phyloP scores from a whole-genome alignment of 2,113 vertebrate species.

The Nannobrachium achirus region DNA sequence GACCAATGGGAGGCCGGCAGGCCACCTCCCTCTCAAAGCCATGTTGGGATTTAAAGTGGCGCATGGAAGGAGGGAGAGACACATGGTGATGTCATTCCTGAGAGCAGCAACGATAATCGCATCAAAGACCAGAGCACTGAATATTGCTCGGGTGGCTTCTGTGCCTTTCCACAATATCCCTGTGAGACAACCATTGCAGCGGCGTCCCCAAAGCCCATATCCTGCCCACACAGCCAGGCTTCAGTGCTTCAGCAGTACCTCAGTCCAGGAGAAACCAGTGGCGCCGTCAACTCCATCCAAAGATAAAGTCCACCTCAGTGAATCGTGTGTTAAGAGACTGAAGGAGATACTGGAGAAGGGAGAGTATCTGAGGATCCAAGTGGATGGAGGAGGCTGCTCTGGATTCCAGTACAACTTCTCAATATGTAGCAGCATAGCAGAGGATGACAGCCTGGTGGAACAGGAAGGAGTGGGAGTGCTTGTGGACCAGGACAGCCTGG shows the following conservation, averaged over 20 bases:
- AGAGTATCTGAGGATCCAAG: constrained; percentile 86
- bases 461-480: constrained; percentile 84
- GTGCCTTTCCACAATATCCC: neutral
- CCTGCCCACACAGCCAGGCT: neutral
- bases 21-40: too few species aligned
- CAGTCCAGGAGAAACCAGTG: constrained; percentile 18
- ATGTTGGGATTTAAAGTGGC: too few species aligned
- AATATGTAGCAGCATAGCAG: constrained; percentile 81
- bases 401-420: constrained; percentile 90
- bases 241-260: constrained; percentile 31
- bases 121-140: constrained; percentile 14
- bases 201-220: neutral
- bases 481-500: constrained; percentile 85
- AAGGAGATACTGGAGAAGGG: constrained; percentile 81
- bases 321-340: constrained; percentile 86
- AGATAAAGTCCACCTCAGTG: constrained; percentile 78
- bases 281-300: constrained; percentile 52
- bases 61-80: too few species aligned
- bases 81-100: constrained; percentile 48
- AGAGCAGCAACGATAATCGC: constrained; percentile 22
- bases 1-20: too few species aligned
- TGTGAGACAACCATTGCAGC: neutral
- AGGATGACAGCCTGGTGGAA: constrained; percentile 91
- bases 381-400: constrained; percentile 90
- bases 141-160: constrained; percentile 30